phyloP scores from a whole-genome alignment of 2,113 vertebrate genomes.

The Nibea albiflora region DNA sequence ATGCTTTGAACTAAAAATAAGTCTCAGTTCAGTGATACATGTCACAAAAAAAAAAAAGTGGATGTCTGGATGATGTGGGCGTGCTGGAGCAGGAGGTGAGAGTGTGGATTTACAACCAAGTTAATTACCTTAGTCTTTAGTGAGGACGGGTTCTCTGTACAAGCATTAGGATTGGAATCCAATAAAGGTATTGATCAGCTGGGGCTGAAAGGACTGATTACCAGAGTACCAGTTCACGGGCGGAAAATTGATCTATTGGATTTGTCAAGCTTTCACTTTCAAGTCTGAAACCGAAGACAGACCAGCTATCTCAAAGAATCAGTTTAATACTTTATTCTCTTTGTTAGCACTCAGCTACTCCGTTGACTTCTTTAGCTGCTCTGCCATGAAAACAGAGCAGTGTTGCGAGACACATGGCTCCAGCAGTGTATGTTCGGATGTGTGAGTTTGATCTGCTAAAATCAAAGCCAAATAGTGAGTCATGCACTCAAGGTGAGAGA shows the following conservation, averaged over 20 bases:
- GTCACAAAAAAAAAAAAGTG: neutral
- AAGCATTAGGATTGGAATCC: constrained; percentile 31
- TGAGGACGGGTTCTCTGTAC: constrained; percentile 23
- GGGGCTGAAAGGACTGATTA: neutral
- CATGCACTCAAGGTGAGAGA: neutral
- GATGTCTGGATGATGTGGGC: neutral
- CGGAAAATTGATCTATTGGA: neutral
- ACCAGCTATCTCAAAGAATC: neutral
- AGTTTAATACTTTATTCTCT: constrained; percentile 3
- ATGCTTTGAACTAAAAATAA: constrained; percentile 55
- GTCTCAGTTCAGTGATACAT: constrained; percentile 26
- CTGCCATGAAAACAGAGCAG: neutral
- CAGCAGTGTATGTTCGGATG: neutral
- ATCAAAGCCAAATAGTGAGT: neutral
- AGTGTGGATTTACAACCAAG: neutral
- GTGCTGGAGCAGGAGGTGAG: constrained; percentile 12
- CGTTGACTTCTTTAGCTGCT: neutral
- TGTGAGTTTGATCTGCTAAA: constrained; percentile 9
- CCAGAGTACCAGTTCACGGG: neutral
- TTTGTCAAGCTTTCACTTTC: constrained; percentile 16
- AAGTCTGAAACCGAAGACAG: constrained; percentile 23
- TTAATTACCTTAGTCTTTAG: constrained; percentile 22
- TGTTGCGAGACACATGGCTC: neutral
- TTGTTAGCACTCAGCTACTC: neutral
- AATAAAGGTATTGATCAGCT: constrained; percentile 31